Percentiles rank a stretch among this genome's conserved stretches.
Evolutionary conservation across 2,888 invertebrate genomes (phyloP).

Genomic region (Pyrrhia umbra): DNA sequence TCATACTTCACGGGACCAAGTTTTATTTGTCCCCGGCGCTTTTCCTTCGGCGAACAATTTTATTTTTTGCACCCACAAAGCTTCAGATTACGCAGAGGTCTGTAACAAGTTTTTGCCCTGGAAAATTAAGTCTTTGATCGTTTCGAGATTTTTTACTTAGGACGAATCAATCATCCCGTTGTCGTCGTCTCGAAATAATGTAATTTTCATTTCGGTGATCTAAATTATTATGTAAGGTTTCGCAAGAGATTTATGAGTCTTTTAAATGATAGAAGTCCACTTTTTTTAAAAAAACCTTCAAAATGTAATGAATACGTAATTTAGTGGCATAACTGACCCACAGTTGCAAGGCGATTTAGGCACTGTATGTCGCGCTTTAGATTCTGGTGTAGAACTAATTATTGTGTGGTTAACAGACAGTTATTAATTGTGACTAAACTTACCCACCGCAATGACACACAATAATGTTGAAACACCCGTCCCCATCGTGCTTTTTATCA

Average conservation of each 20-base stretch:
- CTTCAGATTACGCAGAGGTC: constrained; percentile 43
- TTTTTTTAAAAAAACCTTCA: too few species aligned
- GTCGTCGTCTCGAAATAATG: constrained; percentile 30
- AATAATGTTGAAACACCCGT: too few species aligned
- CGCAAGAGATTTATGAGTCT: background rate
- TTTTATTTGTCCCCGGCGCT: constrained; percentile 58
- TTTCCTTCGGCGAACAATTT: constrained; percentile 47
- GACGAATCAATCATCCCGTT: constrained; percentile 39
- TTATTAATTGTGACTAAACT: too few species aligned
- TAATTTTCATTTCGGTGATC: constrained; percentile 26
- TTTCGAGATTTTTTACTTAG: constrained; percentile 31
- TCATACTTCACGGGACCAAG: constrained; percentile 56
- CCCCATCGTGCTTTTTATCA: too few species aligned
- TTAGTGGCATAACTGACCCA: too few species aligned
- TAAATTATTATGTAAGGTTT: constrained; percentile 24
- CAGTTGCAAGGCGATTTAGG: too few species aligned
- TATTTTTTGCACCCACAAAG: constrained; percentile 54
- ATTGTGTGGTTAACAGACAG: too few species aligned
- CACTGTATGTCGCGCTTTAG: too few species aligned
- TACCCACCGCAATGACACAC: too few species aligned
- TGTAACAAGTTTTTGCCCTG: constrained; percentile 46
- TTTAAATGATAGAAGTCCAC: too few species aligned
- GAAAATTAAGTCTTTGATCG: constrained; percentile 53
- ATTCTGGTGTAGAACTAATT: too few species aligned
- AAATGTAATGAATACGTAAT: too few species aligned